These are phyloP conservation scores for Petrocephalus zakoni DNA, from an alignment of 2,113 vertebrate genomes.

Conservation along the genomic window DNA sequence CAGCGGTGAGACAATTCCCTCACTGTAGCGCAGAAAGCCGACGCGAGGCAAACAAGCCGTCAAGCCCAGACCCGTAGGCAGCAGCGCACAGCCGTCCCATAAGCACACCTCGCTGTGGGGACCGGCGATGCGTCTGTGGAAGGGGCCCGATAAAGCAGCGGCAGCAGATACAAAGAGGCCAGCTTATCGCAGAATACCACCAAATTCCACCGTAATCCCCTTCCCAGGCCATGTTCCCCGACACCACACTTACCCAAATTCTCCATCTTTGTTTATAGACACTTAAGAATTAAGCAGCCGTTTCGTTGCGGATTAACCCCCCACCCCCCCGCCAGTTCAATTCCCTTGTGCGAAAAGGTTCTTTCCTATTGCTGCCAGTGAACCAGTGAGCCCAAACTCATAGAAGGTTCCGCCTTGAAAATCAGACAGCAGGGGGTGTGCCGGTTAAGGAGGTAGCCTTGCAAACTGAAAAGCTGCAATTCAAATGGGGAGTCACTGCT, in stretches of 20 bases:
- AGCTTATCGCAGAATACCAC: background rate
- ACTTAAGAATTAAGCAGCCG: constrained; percentile 6
- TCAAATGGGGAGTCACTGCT: background rate
- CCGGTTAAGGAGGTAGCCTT: background rate
- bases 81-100: background rate
- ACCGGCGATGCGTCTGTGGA: background rate
- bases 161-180: background rate
- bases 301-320: background rate
- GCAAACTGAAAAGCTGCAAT: background rate
- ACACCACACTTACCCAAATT: background rate
- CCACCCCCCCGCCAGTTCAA: background rate
- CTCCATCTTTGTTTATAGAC: background rate
- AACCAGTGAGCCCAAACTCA: background rate
- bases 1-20: background rate
- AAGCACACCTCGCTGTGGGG: background rate
- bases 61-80: background rate
- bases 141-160: background rate
- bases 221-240: background rate
- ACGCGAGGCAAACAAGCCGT: background rate
- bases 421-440: background rate
- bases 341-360: background rate
- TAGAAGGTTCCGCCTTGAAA: background rate
- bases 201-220: constrained; percentile 9
- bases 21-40: background rate
- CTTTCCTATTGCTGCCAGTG: background rate